phyloP scores from a whole-genome alignment of 2,113 vertebrate species.

The Hyperopisus bebe region DNA sequence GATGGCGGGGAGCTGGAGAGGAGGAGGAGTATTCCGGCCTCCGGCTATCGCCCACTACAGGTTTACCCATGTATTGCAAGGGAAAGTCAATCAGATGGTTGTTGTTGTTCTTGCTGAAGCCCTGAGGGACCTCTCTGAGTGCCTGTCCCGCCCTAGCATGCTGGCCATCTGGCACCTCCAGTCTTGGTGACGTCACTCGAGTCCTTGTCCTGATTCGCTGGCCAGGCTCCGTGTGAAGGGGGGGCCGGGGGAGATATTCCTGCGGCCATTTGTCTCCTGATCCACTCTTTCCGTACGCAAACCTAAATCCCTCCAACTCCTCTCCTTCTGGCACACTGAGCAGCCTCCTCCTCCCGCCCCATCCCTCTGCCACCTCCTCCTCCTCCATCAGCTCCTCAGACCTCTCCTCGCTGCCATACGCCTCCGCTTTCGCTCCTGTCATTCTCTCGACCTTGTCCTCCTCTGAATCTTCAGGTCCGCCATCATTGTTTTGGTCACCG shows the following conservation, averaged over 20 bases:
- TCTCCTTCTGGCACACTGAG: conserved; percentile 47
- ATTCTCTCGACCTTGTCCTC: conserved; percentile 46
- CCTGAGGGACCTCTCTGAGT: neutral
- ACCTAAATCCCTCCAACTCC: neutral
- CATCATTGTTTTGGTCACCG: neutral
- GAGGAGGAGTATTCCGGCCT: conserved; percentile 28
- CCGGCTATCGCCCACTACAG: conserved; percentile 3
- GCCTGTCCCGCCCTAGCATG: neutral
- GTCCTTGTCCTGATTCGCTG: neutral
- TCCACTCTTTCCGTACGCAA: neutral
- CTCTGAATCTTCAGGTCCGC: conserved; percentile 30
- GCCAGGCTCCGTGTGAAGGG: neutral
- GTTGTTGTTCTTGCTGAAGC: neutral
- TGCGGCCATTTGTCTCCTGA: neutral
- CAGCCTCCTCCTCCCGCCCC: conserved; percentile 51
- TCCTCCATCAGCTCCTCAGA: conserved; percentile 23
- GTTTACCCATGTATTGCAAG: conserved; percentile 34
- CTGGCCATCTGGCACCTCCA: neutral
- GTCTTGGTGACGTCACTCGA: neutral
- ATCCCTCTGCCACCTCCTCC: conserved; percentile 34
- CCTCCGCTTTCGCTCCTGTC: conserved; percentile 23
- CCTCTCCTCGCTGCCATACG: conserved; percentile 27
- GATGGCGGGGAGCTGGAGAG: conserved; percentile 31
- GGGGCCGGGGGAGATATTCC: neutral
- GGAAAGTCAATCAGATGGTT: conserved; percentile 16